Evolutionary conservation across 2,113 vertebrate genomes (phyloP), one percentile per base, ranked within the genome.

Genomic region (Australoheros scitulus): DNA sequence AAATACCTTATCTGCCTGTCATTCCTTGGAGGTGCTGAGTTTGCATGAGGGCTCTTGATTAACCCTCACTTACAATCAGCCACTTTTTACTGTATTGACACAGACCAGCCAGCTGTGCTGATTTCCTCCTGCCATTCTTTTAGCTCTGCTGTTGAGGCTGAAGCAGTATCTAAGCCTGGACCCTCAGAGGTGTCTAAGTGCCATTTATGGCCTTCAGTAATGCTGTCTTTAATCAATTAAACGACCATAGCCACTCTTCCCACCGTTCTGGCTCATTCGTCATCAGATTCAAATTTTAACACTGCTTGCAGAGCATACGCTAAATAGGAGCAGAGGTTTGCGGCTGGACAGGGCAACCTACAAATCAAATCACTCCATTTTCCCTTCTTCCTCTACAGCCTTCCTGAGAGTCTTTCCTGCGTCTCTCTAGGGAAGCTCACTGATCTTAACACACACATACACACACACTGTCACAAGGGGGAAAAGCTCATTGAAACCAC

Each of bases 401-500:
- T 77, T 86, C 29, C 75, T 34, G 64, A 91, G 83, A 91, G 78
- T 82, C 90, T 86, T 83, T 84, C 56, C 79, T 84, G 41, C 38
- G 70, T 82, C 75, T 82, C 68, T 81, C 57, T 52, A 43, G 65
- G 88, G 84, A 89, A 92, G 89, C 72, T 87, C 65, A 3, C 74
- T 76, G 90, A 93, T 92, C 89, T 86, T 81, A 88, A 91, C 88
- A 87, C 85, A 89, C 58, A 85, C 81, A 89, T 18, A 83, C 68
- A 84, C 60, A 70, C 86, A 68, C 89, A 79, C 88, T 82, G 76
- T 91, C 79, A 87, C 63, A 77, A 92, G 82, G 64, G 61, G 85
- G 55, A 5, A 81, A 79, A 56, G 88, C 85, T 88, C 43, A 88
- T 11, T 77, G 41, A 89, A 90, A 78, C 88, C 90, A 89, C 86